Evolutionary conservation across 2,113 vertebrate species (phyloP).

Genomic region (Oenanthe melanoleuca): DNA sequence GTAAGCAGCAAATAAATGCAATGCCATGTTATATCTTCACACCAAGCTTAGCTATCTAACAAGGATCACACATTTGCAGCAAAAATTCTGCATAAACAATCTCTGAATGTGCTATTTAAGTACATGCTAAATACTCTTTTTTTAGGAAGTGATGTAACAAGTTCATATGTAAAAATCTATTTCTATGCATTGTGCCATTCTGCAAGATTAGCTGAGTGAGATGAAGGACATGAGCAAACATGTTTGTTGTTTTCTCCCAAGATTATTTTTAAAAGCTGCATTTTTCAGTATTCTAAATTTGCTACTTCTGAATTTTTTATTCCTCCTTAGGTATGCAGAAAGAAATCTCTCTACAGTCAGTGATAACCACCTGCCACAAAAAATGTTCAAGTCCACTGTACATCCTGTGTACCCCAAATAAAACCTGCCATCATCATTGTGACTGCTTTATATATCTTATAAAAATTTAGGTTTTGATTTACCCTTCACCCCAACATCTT

Average conservation of each 20-base stretch:
- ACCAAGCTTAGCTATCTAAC: neutral
- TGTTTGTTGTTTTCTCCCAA: constrained; percentile 28
- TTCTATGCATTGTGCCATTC: constrained; percentile 65
- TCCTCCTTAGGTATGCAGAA: neutral
- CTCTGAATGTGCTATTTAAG: constrained; percentile 50
- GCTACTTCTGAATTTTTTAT: constrained; percentile 1
- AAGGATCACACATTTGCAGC: constrained; percentile 25
- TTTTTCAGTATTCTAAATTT: constrained; percentile 40
- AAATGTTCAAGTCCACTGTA: neutral
- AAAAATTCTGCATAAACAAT: constrained; percentile 45
- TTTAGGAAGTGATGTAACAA: constrained; percentile 68
- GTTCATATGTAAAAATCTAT: constrained; percentile 70
- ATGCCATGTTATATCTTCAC: neutral
- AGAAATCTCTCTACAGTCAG: neutral
- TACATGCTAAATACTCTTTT: constrained; percentile 53
- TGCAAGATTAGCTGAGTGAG: constrained; percentile 53
- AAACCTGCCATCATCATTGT: neutral
- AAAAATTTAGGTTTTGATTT: neutral
- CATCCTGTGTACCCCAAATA: neutral
- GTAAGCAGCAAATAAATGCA: constrained; percentile 12
- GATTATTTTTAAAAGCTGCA: constrained; percentile 47
- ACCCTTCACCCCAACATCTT: neutral
- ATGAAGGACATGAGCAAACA: constrained; percentile 62
- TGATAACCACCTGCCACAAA: neutral
- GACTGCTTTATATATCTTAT: neutral